These are phyloP conservation scores for Nothoprocta perdicaria DNA, from an alignment of 2,113 vertebrate genomes.

Conservation along the genomic window DNA sequence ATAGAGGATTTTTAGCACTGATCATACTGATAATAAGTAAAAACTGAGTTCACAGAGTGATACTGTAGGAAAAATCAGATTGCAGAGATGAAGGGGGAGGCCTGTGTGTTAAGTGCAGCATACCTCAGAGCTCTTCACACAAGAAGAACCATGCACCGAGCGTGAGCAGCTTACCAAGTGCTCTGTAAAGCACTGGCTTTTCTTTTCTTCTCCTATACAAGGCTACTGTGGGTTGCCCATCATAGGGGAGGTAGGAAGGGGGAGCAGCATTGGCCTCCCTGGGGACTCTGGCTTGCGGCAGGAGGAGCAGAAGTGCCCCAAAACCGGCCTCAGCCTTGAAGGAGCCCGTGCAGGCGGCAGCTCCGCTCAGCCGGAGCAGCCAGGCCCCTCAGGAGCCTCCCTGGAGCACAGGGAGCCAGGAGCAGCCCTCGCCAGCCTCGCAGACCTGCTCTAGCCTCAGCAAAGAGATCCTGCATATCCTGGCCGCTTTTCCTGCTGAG, in stretches of 20 bases:
- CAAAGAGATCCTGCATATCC: neutral
- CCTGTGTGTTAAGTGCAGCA: neutral
- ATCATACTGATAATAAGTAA: neutral
- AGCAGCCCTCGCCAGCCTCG: neutral
- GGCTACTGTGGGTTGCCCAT: neutral
- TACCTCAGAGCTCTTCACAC: neutral
- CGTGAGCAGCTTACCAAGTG: neutral
- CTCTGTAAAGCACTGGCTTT: neutral
- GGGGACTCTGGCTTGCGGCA: neutral
- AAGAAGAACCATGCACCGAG: neutral
- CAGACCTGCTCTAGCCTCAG: neutral
- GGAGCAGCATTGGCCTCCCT: neutral
- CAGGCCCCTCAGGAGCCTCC: neutral
- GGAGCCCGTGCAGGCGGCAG: neutral
- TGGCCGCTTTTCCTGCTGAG: conserved; percentile 9
- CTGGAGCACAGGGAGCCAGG: neutral
- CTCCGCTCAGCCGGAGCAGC: neutral
- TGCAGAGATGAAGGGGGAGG: neutral
- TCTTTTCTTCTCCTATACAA: neutral
- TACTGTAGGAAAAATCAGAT: neutral
- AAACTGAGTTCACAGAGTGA: neutral
- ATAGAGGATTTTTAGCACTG: neutral
- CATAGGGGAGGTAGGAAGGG: neutral
- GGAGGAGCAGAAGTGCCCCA: neutral
- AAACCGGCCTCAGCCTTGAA: neutral